A percentile compares a stretch with the other conserved stretches of the same genome.
These are phyloP conservation scores for Remorina albescens DNA, from an alignment of 2,797 vertebrate species.

Conservation along the genomic window DNA sequence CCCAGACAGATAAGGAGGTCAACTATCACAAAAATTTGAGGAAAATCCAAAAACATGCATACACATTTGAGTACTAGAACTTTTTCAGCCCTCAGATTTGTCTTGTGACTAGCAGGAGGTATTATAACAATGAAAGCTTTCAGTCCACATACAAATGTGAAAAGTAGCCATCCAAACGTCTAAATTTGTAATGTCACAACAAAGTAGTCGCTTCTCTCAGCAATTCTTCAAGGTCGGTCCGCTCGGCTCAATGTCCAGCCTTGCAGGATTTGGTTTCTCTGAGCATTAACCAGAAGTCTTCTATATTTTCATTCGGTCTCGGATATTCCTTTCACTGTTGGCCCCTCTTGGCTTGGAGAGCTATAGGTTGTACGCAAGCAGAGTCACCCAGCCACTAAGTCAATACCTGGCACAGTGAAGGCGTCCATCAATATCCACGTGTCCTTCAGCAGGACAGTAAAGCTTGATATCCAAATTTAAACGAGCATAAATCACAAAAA, in stretches of 20 bases:
- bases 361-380: not conserved
- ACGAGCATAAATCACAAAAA: not conserved
- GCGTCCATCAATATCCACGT: not conserved
- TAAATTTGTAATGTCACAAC: no score
- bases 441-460: constrained; percentile 14
- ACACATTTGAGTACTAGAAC: not conserved
- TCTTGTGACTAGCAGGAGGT: not conserved
- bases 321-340: not conserved
- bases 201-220: no score
- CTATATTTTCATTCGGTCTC: no score
- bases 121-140: no score
- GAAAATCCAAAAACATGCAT: not conserved
- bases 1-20: not conserved
- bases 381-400: not conserved
- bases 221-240: no score
- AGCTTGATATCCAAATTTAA: not conserved
- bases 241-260: no score
- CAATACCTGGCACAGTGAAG: not conserved
- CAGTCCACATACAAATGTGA: no score
- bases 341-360: not conserved
- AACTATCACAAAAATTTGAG: not conserved
- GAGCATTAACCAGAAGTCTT: no score
- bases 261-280: no score
- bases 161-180: no score
- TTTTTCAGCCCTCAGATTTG: not conserved